Evolutionary conservation across 2,888 invertebrate species (phyloP), one percentile per base, ranked within the genome.

Genomic region (Agonopterix arenella): DNA sequence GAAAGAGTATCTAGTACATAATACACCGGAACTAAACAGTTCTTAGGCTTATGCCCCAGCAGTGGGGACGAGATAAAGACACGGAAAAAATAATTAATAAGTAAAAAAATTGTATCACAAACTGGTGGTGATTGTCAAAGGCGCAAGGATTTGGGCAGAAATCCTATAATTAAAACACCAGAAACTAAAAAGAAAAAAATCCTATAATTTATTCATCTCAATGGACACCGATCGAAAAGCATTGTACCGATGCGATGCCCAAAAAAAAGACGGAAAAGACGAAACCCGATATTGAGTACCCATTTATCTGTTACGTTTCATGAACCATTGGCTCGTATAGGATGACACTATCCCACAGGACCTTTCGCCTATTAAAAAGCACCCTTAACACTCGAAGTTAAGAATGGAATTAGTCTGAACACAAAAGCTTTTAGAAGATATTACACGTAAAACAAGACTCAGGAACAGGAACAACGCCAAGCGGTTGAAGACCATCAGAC

Each of bases 291-390:
- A 85, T 77, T 69, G 70, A 64, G 68, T 73, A 78, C 73, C 80
- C 81, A 80, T 82, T 80, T 81, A 82, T 83, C 81, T 78, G 80
- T 77, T 78, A 74, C 79, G 76, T 81, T 81, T 83, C 76, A 80
- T 80, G 73, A 78, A 60, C 80, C 77, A 79, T 68, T 73, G 76
- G 62, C 28, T 72, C 72, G 81, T 78, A 81, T 85, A 76, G 74
- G 74, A 78, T 86, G 79, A 81, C 84, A 81, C 70, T 75, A 74
- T 74, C 74, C 72, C 69, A 70, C 16, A n/a, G 10, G 55, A 58
- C 13, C 5, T 8, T 11, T 11, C 8, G 11, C 43, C 4, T 47
- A 11, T 44, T 44, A 76, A 67, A 66, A 56, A 42, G 48, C 48
- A 61, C 64, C 55, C 53, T 70, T 64, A 54, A 28, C 28, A 28